Percentiles rank a stretch among this genome's conserved stretches.
Conservation (phyloP, 2,888 invertebrate species). For the Nematopogon swammerdamellus region DNA sequence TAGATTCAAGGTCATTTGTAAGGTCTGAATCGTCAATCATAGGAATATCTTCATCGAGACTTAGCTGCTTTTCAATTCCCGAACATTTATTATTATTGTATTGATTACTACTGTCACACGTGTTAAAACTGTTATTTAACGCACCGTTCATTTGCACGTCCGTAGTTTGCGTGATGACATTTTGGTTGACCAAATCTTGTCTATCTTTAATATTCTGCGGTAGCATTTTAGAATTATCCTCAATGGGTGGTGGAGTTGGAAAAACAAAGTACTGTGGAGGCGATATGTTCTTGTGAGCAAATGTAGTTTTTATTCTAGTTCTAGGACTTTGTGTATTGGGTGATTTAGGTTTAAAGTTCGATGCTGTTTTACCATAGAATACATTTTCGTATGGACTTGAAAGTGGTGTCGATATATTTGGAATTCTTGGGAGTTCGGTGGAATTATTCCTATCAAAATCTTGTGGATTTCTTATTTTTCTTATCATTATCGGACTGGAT, state of each 20-base stretch:
- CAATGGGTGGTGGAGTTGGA: constrained; percentile 35
- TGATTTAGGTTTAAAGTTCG: constrained; percentile 38
- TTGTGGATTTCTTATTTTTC: constrained; percentile 21
- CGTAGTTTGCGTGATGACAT: background rate
- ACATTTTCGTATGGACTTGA: constrained; percentile 64
- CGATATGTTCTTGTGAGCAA: constrained; percentile 47
- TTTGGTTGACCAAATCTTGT: constrained; percentile 4
- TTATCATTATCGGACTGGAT: constrained; percentile 43
- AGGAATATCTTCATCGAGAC: constrained; percentile 50
- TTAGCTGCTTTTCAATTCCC: constrained; percentile 48
- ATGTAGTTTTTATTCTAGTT: constrained; percentile 59
- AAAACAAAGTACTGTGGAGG: constrained; percentile 50
- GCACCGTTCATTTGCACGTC: constrained; percentile 5
- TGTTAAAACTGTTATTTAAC: constrained; percentile 6
- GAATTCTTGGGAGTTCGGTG: constrained; percentile 5
- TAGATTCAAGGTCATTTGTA: constrained; percentile 42
- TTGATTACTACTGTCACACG: constrained; percentile 5
- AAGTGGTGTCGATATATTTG: constrained; percentile 21
- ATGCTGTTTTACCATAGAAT: constrained; percentile 27
- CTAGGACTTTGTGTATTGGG: constrained; percentile 55
- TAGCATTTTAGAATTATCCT: constrained; percentile 22
- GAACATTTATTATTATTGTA: constrained; percentile 17
- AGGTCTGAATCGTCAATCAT: constrained; percentile 48
- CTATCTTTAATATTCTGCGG: constrained; percentile 20
- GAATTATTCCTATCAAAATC: constrained; percentile 17